A percentile compares a stretch with the other conserved stretches of the same genome.
phyloP scores from a whole-genome alignment of 1,140 invertebrate genomes.

The Trichonephila clavipes region DNA sequence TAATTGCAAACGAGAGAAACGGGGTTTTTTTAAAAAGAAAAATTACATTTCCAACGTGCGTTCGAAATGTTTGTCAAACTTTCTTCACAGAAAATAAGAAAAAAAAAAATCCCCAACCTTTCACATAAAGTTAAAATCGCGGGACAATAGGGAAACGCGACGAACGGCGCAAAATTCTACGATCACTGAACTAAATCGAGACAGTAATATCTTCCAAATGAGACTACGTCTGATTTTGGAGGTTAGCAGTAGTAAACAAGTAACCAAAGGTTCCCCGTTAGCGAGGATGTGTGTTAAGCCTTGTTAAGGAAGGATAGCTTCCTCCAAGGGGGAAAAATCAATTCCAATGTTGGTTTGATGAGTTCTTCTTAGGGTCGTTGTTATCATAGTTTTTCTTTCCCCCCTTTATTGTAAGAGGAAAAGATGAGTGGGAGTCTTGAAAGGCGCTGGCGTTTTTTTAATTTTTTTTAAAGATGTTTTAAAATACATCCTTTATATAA shows the following conservation, averaged over 20 bases:
- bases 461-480: no score
- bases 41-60: background rate
- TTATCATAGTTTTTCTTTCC: background rate
- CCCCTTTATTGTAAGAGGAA: background rate
- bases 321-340: background rate
- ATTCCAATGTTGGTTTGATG: background rate
- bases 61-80: background rate
- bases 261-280: constrained; percentile 22
- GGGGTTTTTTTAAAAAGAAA: background rate
- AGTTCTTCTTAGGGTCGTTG: background rate
- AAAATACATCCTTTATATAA: no score
- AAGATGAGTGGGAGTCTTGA: no score
- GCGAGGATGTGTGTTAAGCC: background rate
- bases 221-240: constrained; percentile 27
- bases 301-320: no score
- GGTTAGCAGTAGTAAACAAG: constrained; percentile 29
- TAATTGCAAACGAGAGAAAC: background rate
- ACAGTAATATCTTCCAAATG: background rate
- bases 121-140: background rate
- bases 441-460: no score
- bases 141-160: background rate
- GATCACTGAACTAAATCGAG: constrained; percentile 28
- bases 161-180: background rate
- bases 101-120: background rate
- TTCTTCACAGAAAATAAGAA: background rate